Conservation (phyloP, 1,140 invertebrate genomes). For the Theocolax elegans region DNA sequence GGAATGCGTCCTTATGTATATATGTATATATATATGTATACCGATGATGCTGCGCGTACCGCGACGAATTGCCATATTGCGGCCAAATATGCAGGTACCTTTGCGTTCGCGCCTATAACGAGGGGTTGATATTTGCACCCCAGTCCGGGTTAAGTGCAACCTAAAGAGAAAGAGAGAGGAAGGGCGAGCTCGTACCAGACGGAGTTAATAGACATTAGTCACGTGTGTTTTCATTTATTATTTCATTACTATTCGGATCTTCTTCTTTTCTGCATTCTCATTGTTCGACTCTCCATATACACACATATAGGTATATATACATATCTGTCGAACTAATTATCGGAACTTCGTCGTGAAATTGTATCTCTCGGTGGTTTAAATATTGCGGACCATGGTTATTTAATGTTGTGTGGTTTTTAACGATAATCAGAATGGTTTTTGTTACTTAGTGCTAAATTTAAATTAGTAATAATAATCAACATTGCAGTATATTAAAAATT, state of each 20-base stretch:
- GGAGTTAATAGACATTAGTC: constrained; percentile 31
- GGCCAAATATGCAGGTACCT: constrained; percentile 26
- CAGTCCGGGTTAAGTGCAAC: not conserved
- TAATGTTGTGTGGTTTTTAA: no score
- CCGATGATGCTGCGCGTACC: constrained; percentile 27
- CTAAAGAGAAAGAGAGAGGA: not conserved
- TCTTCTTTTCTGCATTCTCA: not conserved
- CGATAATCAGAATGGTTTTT: no score
- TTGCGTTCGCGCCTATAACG: not conserved
- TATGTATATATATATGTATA: no score
- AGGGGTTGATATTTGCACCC: constrained; percentile 35
- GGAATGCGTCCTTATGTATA: constrained; percentile 1
- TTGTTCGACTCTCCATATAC: no score
- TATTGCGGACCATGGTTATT: no score
- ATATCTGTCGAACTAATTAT: no score
- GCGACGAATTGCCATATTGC: constrained; percentile 34
- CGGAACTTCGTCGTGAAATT: no score
- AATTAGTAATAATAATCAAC: no score
- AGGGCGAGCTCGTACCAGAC: not conserved
- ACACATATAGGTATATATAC: no score
- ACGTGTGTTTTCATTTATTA: constrained; percentile 28
- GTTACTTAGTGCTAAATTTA: no score
- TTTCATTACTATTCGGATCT: not conserved
- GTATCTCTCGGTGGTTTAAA: no score
- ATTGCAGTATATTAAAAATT: no score